A percentile compares a stretch with the other conserved stretches of the same genome.
Evolutionary conservation across 2,888 invertebrate genomes (phyloP).

Genomic region (Amphipoea lucens): DNA sequence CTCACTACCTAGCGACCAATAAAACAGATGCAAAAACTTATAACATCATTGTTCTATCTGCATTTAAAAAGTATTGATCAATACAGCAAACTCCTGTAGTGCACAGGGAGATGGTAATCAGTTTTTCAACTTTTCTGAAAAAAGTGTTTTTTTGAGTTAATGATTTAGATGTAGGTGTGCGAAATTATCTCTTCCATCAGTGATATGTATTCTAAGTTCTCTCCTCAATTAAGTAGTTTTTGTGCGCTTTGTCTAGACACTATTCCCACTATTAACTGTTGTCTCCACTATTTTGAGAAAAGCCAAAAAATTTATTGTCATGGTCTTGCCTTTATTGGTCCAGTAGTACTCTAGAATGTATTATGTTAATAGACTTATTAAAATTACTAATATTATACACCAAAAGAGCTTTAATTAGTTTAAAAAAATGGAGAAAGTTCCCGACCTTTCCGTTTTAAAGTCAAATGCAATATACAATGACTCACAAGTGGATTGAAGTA

Average conservation of each 20-base stretch:
- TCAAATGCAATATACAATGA: constrained; percentile 37
- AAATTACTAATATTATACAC: constrained; percentile 13
- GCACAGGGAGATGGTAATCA: too few relatives aligned
- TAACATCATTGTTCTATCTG: too few relatives aligned
- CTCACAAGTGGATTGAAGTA: constrained; percentile 38
- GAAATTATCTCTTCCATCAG: not conserved
- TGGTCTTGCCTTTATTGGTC: constrained; percentile 12
- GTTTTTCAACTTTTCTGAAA: too few relatives aligned
- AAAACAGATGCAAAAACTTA: too few relatives aligned
- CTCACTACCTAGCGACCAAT: too few relatives aligned
- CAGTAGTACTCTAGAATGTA: not conserved
- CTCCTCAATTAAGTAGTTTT: too few relatives aligned
- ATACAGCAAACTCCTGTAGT: too few relatives aligned
- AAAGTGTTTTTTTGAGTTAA: too few relatives aligned
- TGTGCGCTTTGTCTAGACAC: not conserved
- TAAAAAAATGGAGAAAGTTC: constrained; percentile 52
- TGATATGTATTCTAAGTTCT: not conserved
- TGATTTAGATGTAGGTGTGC: too few relatives aligned
- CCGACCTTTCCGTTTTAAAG: constrained; percentile 46
- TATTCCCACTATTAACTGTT: not conserved
- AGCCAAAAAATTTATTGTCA: constrained; percentile 18
- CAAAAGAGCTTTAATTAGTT: constrained; percentile 34
- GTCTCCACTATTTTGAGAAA: not conserved
- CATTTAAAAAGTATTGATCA: too few relatives aligned
- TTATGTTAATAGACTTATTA: constrained; percentile 33